Evolutionary conservation across 2,888 invertebrate genomes (phyloP).

Genomic region (Trachelus iudaicus): DNA sequence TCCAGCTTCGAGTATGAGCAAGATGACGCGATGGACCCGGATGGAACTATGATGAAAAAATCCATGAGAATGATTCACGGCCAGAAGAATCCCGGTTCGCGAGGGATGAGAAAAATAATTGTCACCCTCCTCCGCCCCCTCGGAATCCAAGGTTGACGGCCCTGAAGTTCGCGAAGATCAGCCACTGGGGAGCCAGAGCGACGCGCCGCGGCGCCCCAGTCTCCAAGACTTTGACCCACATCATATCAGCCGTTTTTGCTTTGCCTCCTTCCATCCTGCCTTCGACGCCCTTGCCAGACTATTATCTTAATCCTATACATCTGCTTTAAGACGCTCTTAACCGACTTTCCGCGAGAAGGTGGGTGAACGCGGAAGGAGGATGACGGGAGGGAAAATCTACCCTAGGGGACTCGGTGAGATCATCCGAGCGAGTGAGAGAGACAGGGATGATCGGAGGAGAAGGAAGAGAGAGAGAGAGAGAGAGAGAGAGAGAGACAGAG

Average conservation of each 20-base stretch:
- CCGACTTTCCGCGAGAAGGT: slow-evolving; percentile 1
- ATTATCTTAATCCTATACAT: slow-evolving; percentile 64
- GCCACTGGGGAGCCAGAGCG: slow-evolving; percentile 42
- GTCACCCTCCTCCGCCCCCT: background rate
- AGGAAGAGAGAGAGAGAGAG: background rate
- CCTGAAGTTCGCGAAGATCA: slow-evolving; percentile 20
- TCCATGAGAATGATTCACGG: background rate
- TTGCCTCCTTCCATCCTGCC: slow-evolving; percentile 46
- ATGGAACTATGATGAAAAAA: background rate
- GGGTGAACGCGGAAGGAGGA: background rate
- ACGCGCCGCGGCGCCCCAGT: slow-evolving; percentile 60
- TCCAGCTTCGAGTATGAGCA: background rate
- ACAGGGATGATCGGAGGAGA: background rate
- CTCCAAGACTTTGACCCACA: slow-evolving; percentile 62
- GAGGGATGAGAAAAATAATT: background rate
- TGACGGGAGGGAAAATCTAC: background rate
- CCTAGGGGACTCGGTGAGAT: background rate
- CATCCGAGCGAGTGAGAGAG: background rate
- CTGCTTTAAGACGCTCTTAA: slow-evolving; percentile 57
- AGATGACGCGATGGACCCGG: background rate
- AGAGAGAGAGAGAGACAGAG: too few relatives aligned
- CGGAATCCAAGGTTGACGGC: background rate
- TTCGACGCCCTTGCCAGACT: slow-evolving; percentile 56
- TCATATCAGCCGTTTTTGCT: slow-evolving; percentile 63
- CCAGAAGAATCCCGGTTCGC: background rate